These are phyloP conservation scores for Plectropomus leopardus DNA, from an alignment of 2,113 vertebrate species.

Conservation along the genomic window DNA sequence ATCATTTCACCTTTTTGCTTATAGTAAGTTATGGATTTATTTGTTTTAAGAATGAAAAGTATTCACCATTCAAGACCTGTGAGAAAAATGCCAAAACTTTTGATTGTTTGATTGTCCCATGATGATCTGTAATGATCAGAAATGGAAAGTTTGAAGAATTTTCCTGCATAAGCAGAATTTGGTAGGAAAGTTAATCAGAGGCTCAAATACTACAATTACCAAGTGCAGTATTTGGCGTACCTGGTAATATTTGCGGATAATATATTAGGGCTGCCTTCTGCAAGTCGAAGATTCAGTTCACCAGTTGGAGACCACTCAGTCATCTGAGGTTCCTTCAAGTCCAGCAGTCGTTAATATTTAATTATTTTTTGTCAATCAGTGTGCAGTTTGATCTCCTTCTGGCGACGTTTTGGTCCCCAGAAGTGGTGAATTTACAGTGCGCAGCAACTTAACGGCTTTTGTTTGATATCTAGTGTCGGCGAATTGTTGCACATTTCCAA, in stretches of 20 bases:
- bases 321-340: too few relatives aligned
- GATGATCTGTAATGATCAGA: conserved; percentile 13
- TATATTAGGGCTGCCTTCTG: too few relatives aligned
- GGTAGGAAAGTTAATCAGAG: conserved; percentile 3
- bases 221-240: not conserved
- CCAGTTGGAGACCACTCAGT: too few relatives aligned
- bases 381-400: too few relatives aligned
- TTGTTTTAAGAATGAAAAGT: not conserved
- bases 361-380: too few relatives aligned
- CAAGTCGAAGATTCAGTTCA: too few relatives aligned
- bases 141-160: conserved; percentile 15
- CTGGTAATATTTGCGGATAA: not conserved
- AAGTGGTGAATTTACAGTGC: too few relatives aligned
- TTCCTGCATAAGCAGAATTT: not conserved
- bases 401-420: too few relatives aligned
- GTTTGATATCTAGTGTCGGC: too few relatives aligned
- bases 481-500: too few relatives aligned
- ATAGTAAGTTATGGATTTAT: not conserved
- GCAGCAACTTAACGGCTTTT: too few relatives aligned
- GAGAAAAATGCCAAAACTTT: not conserved
- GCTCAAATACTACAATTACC: not conserved
- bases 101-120: conserved; percentile 6
- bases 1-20: not conserved
- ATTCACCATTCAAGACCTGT: not conserved
- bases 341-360: too few relatives aligned